phyloP scores from a whole-genome alignment of 2,797 vertebrate genomes.

The Pangasius mekongensis region DNA sequence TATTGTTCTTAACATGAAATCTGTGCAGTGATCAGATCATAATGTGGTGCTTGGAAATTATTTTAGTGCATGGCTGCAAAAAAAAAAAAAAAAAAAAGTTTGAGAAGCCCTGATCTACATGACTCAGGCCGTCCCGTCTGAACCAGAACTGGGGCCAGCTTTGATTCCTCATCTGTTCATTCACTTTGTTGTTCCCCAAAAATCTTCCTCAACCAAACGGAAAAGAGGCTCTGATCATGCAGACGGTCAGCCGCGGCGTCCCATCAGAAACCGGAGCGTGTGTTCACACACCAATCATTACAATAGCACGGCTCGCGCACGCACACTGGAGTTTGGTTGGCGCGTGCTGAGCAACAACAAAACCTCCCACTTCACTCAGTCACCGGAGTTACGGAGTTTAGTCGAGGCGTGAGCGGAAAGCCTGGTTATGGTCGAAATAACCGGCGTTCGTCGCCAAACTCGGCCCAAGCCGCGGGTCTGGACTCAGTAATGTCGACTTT shows the following conservation, averaged over 20 bases:
- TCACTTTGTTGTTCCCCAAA: slow-evolving; percentile 15
- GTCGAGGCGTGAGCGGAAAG: slow-evolving; percentile 45
- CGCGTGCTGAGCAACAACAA: slow-evolving; percentile 69
- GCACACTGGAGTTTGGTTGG: slow-evolving; percentile 72
- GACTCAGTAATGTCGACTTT: not conserved
- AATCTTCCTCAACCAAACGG: slow-evolving; percentile 57
- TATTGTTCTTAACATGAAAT: not conserved
- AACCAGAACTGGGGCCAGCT: not conserved
- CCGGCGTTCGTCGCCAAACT: not conserved
- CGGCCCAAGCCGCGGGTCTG: not conserved
- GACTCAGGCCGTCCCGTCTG: not conserved
- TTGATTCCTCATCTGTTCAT: slow-evolving; percentile 28
- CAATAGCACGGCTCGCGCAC: slow-evolving; percentile 57
- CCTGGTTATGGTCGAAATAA: not conserved
- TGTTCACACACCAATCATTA: slow-evolving; percentile 70
- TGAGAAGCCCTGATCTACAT: not conserved
- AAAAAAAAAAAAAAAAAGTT: not conserved
- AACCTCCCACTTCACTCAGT: slow-evolving; percentile 71
- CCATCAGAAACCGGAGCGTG: slow-evolving; percentile 54
- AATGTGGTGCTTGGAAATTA: not conserved
- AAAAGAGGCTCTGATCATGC: not conserved
- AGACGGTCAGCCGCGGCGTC: slow-evolving; percentile 58
- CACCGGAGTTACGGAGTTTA: slow-evolving; percentile 69
- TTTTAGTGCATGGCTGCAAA: not conserved
- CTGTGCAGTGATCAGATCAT: not conserved